Evolutionary conservation across 2,113 vertebrate genomes (phyloP), one percentile per base, ranked within the genome.

Genomic region (Rhinichthys klamathensis): DNA sequence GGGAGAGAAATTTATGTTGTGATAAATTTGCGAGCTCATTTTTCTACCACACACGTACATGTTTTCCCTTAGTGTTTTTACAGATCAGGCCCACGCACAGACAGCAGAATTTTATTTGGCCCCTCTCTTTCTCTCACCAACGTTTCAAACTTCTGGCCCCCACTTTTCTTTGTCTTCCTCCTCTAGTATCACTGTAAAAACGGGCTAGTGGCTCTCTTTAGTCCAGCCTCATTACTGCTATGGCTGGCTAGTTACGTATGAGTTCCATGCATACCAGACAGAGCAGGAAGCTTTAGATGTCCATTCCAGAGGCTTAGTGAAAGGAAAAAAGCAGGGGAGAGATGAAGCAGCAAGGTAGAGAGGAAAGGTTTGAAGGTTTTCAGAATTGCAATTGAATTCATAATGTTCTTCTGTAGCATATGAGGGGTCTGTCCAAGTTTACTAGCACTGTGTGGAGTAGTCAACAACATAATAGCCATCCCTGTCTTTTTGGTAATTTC

Each of bases 191-290:
- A 80, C 30, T 80, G 69, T 84, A 30, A 73, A 70, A 77, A 4
- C 15, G 11, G 41, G 74, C 85, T 88, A 78, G 85, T 61, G 85
- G 60, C 91, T 86, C 85, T 61, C 85, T 88, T 91, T 80, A 23
- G 87, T 54, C 91, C 44, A 85, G 77, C 79, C 86, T 89, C 89
- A 61, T 83, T 67, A 73, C 84, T 56, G 46, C 88, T 86, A 72
- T 80, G 75, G 75, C 69, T 76, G 83, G 87, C 84, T 83, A 75
- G 84, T 85, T 84, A 44, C 80, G 85, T 81, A 70, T 49, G 90
- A 93, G 90, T 94, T 95, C 92, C 92, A 89, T 73, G 92, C 93
- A 94, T 95, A 93, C 94, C 92, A 96, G 92, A 94, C 91, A 90
- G 92, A 92, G 92, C 93, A 94, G 91, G 92, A 92, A 90, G 89